Conservation (phyloP, 37 sponge, comb jelly and placozoan species). For the Oopsacas minuta region DNA sequence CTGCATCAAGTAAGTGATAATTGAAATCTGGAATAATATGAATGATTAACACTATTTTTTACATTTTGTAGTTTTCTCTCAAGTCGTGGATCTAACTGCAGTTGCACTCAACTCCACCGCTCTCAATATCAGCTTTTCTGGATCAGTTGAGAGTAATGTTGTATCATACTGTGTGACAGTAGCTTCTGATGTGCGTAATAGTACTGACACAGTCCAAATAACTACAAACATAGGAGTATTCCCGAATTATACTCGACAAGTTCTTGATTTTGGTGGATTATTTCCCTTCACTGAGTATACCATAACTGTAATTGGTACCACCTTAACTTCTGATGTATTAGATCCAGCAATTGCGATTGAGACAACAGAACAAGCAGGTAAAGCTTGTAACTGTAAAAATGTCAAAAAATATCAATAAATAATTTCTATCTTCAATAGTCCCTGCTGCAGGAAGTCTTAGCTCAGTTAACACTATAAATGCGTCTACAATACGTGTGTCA, state of each 20-base stretch:
- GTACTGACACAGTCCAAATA: not conserved
- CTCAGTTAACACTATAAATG: not conserved
- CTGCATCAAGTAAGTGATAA: too few species aligned
- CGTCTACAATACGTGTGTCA: not conserved
- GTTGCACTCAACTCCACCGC: not conserved
- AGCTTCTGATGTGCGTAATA: not conserved
- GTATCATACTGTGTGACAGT: not conserved
- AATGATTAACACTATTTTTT: too few species aligned
- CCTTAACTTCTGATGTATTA: not conserved
- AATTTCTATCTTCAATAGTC: not conserved
- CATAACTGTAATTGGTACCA: not conserved
- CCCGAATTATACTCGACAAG: not conserved
- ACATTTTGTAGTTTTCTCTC: too few species aligned
- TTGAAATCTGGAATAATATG: too few species aligned
- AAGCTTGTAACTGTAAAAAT: not conserved
- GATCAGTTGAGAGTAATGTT: not conserved
- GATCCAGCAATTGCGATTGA: not conserved
- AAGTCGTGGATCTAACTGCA: not conserved
- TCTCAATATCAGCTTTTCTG: not conserved
- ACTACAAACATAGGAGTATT: not conserved
- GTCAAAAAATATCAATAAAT: too few species aligned
- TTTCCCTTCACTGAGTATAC: not conserved
- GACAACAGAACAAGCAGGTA: not conserved
- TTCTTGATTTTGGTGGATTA: not conserved
- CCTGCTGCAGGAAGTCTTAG: not conserved